Evolutionary conservation across 2,797 vertebrate species (phyloP).

Genomic region (Hozukius guyotensis): DNA sequence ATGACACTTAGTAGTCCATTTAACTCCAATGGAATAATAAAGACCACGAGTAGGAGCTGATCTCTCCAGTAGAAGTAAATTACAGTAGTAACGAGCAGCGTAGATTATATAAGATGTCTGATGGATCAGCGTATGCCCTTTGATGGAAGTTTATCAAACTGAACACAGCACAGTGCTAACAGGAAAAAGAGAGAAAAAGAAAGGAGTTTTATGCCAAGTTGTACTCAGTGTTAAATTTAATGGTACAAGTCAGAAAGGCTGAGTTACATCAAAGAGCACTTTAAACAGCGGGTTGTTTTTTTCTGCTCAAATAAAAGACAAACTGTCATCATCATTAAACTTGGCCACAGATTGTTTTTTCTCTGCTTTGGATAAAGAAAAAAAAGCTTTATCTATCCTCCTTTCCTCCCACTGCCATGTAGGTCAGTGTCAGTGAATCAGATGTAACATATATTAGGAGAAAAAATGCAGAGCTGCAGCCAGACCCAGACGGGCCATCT

Average conservation of each 20-base stretch:
- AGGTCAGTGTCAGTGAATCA: conserved; percentile 68
- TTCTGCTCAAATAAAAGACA: conserved; percentile 62
- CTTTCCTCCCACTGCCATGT: conserved; percentile 62
- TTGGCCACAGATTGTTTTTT: conserved; percentile 53
- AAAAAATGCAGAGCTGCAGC: conserved; percentile 45
- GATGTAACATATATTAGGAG: conserved; percentile 59
- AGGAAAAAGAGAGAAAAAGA: conserved; percentile 13
- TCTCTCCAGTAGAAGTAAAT: conserved; percentile 45
- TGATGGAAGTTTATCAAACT: conserved; percentile 62
- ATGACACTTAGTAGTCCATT: conserved; percentile 63
- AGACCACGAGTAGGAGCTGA: conserved; percentile 32
- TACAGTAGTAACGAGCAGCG: conserved; percentile 49
- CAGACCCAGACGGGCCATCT: conserved; percentile 68
- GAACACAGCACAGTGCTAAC: conserved; percentile 38
- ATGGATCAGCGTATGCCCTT: conserved; percentile 48
- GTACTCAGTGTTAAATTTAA: conserved; percentile 64
- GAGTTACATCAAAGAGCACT: conserved; percentile 64
- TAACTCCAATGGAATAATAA: conserved; percentile 61
- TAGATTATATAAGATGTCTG: conserved; percentile 52
- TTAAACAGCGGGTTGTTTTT: conserved; percentile 56
- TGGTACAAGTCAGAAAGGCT: conserved; percentile 58
- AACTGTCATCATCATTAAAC: conserved; percentile 70
- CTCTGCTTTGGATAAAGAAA: conserved; percentile 57
- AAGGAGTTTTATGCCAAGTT: conserved; percentile 42
- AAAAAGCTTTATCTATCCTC: conserved; percentile 53